Evolutionary conservation across 1,140 invertebrate species (phyloP).

Genomic region (Danaus melanippus): DNA sequence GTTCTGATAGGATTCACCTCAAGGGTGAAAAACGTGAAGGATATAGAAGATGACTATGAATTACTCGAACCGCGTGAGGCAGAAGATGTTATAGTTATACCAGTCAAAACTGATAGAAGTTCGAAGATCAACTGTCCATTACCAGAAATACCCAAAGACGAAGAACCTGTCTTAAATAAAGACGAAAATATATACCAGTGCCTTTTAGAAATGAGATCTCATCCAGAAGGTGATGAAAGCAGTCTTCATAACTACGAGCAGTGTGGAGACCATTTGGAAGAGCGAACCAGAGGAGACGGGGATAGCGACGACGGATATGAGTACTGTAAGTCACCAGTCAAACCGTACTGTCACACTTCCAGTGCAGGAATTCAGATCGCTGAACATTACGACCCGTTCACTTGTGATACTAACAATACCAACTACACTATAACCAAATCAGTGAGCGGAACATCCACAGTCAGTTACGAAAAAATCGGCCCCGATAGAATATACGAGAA

Average conservation of each 20-base stretch:
- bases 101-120: conserved; percentile 45
- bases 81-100: conserved; percentile 44
- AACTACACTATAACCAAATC: conserved; percentile 62
- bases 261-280: conserved; percentile 51
- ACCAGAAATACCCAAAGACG: conserved; percentile 61
- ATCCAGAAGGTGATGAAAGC: conserved; percentile 60
- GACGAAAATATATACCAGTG: conserved; percentile 65
- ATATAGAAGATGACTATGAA: conserved; percentile 65
- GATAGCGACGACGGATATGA: conserved; percentile 69
- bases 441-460: conserved; percentile 60
- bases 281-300: conserved; percentile 55
- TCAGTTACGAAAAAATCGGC: conserved; percentile 69
- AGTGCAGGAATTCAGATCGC: conserved; percentile 61
- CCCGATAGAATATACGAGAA: conserved; percentile 67
- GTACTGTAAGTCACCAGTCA: conserved; percentile 64
- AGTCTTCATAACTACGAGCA: conserved; percentile 67
- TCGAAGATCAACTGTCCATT: conserved; percentile 67
- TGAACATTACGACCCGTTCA: conserved; percentile 46
- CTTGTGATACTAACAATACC: conserved; percentile 29
- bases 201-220: conserved; percentile 59
- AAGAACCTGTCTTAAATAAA: conserved; percentile 15
- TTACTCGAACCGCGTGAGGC: conserved; percentile 50
- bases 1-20: conserved; percentile 50
- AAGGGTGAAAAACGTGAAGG: conserved; percentile 39
- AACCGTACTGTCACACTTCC: conserved; percentile 56